phyloP scores from a whole-genome alignment of 2,888 invertebrate genomes.

The Creontiades dilutus region DNA sequence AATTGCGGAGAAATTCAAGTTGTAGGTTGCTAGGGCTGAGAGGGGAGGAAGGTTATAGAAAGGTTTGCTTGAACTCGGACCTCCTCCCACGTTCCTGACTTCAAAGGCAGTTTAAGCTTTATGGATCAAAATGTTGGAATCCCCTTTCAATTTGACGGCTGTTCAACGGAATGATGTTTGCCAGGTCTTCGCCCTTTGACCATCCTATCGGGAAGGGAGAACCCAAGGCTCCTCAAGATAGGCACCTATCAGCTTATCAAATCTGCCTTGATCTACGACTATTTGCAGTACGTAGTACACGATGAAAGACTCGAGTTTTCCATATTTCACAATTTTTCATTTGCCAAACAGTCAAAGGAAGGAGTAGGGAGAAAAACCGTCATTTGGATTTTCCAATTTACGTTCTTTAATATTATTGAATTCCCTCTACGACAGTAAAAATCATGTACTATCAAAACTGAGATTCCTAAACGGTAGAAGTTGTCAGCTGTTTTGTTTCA shows the following conservation, averaged over 20 bases:
- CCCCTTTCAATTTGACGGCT: background rate
- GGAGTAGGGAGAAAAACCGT: no score
- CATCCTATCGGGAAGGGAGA: background rate
- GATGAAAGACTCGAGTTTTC: no score
- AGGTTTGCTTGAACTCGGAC: conserved; percentile 2
- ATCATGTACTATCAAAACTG: no score
- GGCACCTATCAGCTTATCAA: background rate
- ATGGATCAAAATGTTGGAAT: conserved; percentile 11
- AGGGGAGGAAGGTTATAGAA: background rate
- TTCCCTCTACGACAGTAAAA: no score
- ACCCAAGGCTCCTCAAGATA: background rate
- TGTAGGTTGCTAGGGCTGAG: background rate
- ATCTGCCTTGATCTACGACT: background rate
- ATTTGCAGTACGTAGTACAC: no score
- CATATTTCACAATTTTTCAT: no score
- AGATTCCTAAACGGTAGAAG: no score
- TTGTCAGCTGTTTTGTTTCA: no score
- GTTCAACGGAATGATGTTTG: conserved; percentile 22
- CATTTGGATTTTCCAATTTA: no score
- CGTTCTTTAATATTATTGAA: no score
- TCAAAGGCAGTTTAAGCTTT: conserved; percentile 25
- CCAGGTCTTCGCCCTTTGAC: background rate
- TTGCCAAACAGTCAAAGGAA: no score
- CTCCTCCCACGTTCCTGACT: background rate
- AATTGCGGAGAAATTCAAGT: conserved; percentile 7